A percentile compares a stretch with the other conserved stretches of the same genome.
Evolutionary conservation across 23 tunicate species (phyloP).

Genomic region (Ciona savignyi): DNA sequence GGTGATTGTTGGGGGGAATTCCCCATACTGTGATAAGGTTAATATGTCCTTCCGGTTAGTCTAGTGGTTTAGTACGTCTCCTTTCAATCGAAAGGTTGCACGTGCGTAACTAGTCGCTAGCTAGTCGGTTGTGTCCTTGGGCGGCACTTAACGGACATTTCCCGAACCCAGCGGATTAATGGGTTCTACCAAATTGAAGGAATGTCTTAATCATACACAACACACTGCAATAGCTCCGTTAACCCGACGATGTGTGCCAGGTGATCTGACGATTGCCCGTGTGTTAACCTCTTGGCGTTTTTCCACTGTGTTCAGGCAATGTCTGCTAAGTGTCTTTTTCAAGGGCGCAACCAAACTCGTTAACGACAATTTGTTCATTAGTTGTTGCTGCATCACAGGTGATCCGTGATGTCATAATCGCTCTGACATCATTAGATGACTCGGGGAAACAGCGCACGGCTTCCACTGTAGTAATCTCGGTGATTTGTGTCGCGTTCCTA

Average conservation of each 20-base stretch:
- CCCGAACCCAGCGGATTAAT: not conserved
- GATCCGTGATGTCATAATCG: constrained; percentile 40
- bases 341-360: no score
- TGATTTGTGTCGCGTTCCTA: constrained; percentile 50
- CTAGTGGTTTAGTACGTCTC: no score
- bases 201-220: not conserved
- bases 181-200: not conserved
- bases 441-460: constrained; percentile 32
- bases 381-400: no score
- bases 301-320: no score
- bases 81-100: not conserved
- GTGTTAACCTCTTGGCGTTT: no score
- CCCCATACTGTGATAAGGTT: not conserved
- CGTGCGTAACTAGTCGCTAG: not conserved
- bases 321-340: no score
- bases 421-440: constrained; percentile 40
- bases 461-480: constrained; percentile 48
- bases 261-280: no score
- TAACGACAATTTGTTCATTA: no score
- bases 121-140: not conserved
- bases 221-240: no score
- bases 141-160: not conserved
- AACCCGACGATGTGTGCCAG: no score
- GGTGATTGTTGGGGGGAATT: not conserved
- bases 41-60: no score